These are phyloP conservation scores for Notospermus geniculatus DNA, from an alignment of 1,140 invertebrate species.

Conservation along the genomic window DNA sequence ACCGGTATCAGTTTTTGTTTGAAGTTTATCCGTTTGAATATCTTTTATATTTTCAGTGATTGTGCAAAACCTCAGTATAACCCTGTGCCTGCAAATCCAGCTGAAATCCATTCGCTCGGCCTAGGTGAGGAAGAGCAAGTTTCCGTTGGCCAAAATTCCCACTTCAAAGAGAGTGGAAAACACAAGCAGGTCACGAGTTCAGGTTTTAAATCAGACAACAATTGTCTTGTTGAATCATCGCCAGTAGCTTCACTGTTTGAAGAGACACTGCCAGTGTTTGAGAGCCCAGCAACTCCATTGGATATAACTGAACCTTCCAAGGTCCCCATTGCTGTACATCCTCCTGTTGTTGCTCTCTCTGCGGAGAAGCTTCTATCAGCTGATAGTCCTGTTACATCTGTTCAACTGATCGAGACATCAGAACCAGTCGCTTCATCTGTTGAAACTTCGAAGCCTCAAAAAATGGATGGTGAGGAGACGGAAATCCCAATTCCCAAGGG, in stretches of 20 bases:
- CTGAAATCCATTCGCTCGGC: not conserved
- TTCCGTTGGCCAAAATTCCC: not conserved
- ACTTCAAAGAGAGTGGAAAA: too few relatives aligned
- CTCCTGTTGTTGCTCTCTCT: not conserved
- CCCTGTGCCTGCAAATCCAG: not conserved
- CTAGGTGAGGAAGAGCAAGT: not conserved
- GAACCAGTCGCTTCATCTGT: too few relatives aligned
- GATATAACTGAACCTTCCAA: not conserved
- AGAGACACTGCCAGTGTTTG: not conserved
- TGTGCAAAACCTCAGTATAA: not conserved
- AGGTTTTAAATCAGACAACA: not conserved
- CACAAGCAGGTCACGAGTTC: too few relatives aligned
- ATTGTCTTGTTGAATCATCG: not conserved
- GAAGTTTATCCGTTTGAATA: too few relatives aligned
- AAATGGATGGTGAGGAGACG: not conserved
- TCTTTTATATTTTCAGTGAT: too few relatives aligned
- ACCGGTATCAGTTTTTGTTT: too few relatives aligned
- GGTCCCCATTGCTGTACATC: not conserved
- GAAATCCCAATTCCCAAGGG: constrained; percentile 22
- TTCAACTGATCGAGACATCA: too few relatives aligned
- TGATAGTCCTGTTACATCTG: not conserved
- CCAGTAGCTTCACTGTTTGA: not conserved
- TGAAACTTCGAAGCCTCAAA: too few relatives aligned
- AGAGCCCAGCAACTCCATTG: not conserved
- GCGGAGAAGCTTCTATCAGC: not conserved